Evolutionary conservation across 2,113 vertebrate genomes (phyloP), one percentile per base, ranked within the genome.

Genomic region (Diadophis punctatus): DNA sequence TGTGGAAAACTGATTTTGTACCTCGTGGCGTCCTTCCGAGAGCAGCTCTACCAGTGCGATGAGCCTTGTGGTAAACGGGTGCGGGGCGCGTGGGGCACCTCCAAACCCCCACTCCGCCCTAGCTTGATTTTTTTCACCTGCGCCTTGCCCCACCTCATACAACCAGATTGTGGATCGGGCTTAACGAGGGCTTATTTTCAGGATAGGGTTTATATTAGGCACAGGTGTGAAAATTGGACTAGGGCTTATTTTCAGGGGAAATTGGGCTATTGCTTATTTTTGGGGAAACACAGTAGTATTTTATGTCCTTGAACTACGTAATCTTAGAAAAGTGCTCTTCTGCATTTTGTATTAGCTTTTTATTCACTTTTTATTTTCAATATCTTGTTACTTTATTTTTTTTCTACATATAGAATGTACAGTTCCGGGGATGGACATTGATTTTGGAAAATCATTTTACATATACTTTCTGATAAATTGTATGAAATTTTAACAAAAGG

Each of bases 401-500:
- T 74, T 18, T 74, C 9, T 74, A 52, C 14, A 1, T 46, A 34
- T 87, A 49, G 43, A 85, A 96, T 52, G 30, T 85, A 18, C 10
- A 89, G 1, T 60, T 92, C 84, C 0, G 89, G n/a, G 7, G 85
- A 74, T 34, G 11, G 68, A 25, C n/a, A 63, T 8, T 60, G 8
- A 43, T 68, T 74, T 1, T 0, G 23, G 7, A 58, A n/a, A 27
- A 63, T 86, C 52, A 86, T 84, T 55, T 86, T n/a, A 34, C 8
- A 3, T 46, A 86, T 55, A 10, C 60, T 25, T 92, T 20, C 16
- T 87, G 89, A 25, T 60, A 92, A 93, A 86, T 12, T 0, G 43
- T 88, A 93, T 8, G 86, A 56, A 85, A 88, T 5, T 90, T 93
- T 93, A 90, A 23, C 58, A 10, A 87, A 53, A 93, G 86, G 80